Evolutionary conservation across 2,797 vertebrate genomes (phyloP), one percentile per base, ranked within the genome.

Genomic region (Antennarius maculatus): DNA sequence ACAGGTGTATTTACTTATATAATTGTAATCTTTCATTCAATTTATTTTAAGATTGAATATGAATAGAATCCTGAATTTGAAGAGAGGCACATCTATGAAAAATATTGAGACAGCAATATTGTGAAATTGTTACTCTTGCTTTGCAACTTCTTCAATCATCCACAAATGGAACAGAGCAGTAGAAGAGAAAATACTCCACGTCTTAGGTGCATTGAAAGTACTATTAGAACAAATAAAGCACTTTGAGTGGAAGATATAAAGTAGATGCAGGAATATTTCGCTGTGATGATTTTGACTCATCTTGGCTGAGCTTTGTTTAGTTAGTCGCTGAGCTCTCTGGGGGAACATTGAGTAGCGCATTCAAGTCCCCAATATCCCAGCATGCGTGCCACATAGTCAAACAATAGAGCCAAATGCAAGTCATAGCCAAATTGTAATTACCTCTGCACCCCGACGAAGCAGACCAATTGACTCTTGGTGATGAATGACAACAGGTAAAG

Each of bases 1-100:
- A 93, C 91, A 92, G 91, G 89, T 93, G 84, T 94, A 92, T 93
- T 94, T 93, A 93, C 91, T 89, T 89, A 86, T 85, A 86, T 92
- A 92, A 93, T 93, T 92, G 91, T 92, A 90, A 91, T 92, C 78
- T 84, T 43, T 89, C 86, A 72, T 88, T 80, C 89, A 92, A 89
- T 91, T 93, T 87, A 86, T 91, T 92, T 92, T 92, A 82, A 80
- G 85, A 91, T 93, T 92, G 91, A 92, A 93, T 90, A 92, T 92
- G 92, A 92, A 93, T 92, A 85, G 78, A 86, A 90, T 86, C 88
- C 84, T 62, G 77, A 84, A 79, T 89, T 88, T 77, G 74, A 87
- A 84, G 86, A 88, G 84, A 84, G 56, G 78, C 77, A 86, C 81
- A 91, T 91, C 83, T 89, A 71, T 74, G 69, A 81, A 85, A 91